Evolutionary conservation across 2,888 invertebrate genomes (phyloP).

Genomic region (Polydrusus tereticollis): DNA sequence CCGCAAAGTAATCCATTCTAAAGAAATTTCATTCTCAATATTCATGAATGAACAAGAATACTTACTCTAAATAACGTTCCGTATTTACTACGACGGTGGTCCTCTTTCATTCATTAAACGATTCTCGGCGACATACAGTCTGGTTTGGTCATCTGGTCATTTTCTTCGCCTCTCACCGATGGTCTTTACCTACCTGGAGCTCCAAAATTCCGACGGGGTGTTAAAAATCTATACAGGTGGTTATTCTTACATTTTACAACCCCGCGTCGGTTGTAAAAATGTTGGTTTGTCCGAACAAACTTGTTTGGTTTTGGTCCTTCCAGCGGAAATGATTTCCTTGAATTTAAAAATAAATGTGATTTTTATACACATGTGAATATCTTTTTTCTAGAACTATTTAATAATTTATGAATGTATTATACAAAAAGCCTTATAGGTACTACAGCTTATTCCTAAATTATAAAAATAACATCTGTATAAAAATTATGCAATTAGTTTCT

Average conservation of each 20-base stretch:
- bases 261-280: too few relatives aligned
- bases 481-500: too few relatives aligned
- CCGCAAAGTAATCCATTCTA: conserved; percentile 17
- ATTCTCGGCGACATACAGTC: conserved; percentile 22
- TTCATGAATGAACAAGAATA: conserved; percentile 15
- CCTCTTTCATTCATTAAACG: conserved; percentile 4
- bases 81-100: conserved; percentile 24
- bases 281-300: neutral
- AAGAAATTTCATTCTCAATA: conserved; percentile 14
- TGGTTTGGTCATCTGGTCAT: neutral
- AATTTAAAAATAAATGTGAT: too few relatives aligned
- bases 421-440: too few relatives aligned
- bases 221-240: conserved; percentile 12
- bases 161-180: conserved; percentile 7
- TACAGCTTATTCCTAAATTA: too few relatives aligned
- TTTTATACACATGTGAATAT: too few relatives aligned
- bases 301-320: too few relatives aligned
- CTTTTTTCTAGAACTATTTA: too few relatives aligned
- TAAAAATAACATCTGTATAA: too few relatives aligned
- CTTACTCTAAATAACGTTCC: conserved; percentile 1
- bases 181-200: conserved; percentile 21
- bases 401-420: too few relatives aligned
- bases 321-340: too few relatives aligned
- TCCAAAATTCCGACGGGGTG: neutral
- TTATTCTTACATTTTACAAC: neutral